A percentile compares a stretch with the other conserved stretches of the same genome.
These are phyloP conservation scores for Drosophila imparisetae DNA, from an alignment of 2,888 invertebrate genomes.

Conservation along the genomic window DNA sequence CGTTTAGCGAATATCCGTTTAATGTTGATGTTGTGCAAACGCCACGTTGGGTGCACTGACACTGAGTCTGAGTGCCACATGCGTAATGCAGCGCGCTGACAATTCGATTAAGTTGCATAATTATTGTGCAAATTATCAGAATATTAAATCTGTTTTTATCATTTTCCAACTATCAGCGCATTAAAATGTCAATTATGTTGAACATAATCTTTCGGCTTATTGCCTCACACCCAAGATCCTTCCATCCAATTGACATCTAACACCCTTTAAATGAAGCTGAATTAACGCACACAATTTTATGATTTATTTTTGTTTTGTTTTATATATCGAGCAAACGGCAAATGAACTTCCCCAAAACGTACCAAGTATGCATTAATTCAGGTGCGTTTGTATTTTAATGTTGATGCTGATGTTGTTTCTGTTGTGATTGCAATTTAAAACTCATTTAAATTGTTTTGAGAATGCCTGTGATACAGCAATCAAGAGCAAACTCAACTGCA, in stretches of 20 bases:
- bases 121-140: slow-evolving; percentile 78
- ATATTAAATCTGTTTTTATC: slow-evolving; percentile 79
- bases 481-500: slow-evolving; percentile 42
- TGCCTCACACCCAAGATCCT: not conserved
- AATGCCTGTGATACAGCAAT: slow-evolving; percentile 41
- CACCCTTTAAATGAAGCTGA: slow-evolving; percentile 35
- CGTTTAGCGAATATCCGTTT: slow-evolving; percentile 8
- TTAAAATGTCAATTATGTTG: slow-evolving; percentile 79
- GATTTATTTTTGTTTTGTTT: slow-evolving; percentile 60
- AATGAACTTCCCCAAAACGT: slow-evolving; percentile 27
- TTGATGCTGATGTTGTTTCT: not conserved
- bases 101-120: slow-evolving; percentile 79
- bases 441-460: slow-evolving; percentile 59
- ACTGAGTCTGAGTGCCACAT: slow-evolving; percentile 13
- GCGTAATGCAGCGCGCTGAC: slow-evolving; percentile 56
- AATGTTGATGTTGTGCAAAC: slow-evolving; percentile 46
- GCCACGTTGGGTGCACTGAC: slow-evolving; percentile 20
- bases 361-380: not conserved
- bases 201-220: slow-evolving; percentile 40
- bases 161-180: slow-evolving; percentile 72
- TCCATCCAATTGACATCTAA: slow-evolving; percentile 2
- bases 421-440: slow-evolving; percentile 56
- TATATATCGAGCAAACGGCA: slow-evolving; percentile 23
- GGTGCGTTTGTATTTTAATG: not conserved
- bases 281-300: slow-evolving; percentile 49